Percentiles rank a stretch among this genome's conserved stretches.
phyloP scores from a whole-genome alignment of 2,888 invertebrate species.

The Meganola albula region DNA sequence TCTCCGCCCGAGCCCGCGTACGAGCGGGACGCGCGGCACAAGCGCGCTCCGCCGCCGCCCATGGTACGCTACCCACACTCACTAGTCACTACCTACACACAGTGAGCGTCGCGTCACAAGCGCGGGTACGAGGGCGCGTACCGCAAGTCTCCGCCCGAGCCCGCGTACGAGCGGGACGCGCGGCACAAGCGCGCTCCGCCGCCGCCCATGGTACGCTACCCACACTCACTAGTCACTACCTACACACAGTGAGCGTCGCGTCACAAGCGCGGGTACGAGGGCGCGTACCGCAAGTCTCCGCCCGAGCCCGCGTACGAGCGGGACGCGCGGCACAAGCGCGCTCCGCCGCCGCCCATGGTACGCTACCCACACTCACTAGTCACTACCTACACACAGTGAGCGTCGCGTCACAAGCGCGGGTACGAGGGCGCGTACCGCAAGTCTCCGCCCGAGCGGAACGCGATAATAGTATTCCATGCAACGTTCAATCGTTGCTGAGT shows the following conservation, averaged over 20 bases:
- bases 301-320: conserved; percentile 63
- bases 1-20: conserved; percentile 61
- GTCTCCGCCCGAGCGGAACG: too few species aligned
- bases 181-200: conserved; percentile 61
- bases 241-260: too few species aligned
- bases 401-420: too few species aligned
- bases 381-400: too few species aligned
- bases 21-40: conserved; percentile 62
- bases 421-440: too few species aligned
- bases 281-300: conserved; percentile 66
- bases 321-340: conserved; percentile 59
- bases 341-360: conserved; percentile 55
- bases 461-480: too few species aligned
- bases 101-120: conserved; percentile 78
- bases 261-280: conserved; percentile 75
- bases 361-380: too few species aligned
- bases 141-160: conserved; percentile 65
- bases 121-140: conserved; percentile 72
- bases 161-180: conserved; percentile 60
- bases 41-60: conserved; percentile 55
- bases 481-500: too few species aligned
- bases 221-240: too few species aligned
- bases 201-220: conserved; percentile 54
- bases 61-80: too few species aligned
- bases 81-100: too few species aligned